Percentiles rank a stretch among this genome's conserved stretches.
phyloP scores from a whole-genome alignment of 2,113 vertebrate species.

The Edolisoma coerulescens region DNA sequence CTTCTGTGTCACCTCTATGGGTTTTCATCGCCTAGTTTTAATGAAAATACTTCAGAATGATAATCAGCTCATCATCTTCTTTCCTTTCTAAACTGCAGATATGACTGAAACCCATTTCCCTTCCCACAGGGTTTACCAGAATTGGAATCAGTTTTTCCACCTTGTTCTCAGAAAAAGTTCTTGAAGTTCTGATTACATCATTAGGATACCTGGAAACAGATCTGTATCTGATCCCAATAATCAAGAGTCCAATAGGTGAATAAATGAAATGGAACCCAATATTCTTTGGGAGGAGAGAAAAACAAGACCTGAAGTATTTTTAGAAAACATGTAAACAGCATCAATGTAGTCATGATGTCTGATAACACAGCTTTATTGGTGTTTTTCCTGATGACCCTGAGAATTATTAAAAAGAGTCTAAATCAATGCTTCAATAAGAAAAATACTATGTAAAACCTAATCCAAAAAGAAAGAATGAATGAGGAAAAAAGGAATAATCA shows the following conservation, averaged over 20 bases:
- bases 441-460: not conserved
- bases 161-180: not conserved
- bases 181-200: not conserved
- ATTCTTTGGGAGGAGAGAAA: not conserved
- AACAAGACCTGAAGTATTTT: not conserved
- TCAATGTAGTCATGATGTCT: not conserved
- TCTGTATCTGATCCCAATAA: not conserved
- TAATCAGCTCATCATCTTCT: not conserved
- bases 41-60: not conserved
- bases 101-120: not conserved
- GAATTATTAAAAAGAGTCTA: not conserved
- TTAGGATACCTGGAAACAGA: not conserved
- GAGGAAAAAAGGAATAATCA: not conserved
- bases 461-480: not conserved
- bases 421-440: not conserved
- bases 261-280: not conserved
- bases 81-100: not conserved
- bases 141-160: not conserved
- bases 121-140: not conserved
- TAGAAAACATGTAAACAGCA: not conserved
- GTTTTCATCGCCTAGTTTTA: not conserved
- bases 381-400: not conserved
- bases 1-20: not conserved
- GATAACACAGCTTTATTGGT: not conserved
- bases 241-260: not conserved